Percentiles rank a stretch among this genome's conserved stretches.
Conservation (phyloP, 1,140 invertebrate genomes). For the Achatina immaculata region DNA sequence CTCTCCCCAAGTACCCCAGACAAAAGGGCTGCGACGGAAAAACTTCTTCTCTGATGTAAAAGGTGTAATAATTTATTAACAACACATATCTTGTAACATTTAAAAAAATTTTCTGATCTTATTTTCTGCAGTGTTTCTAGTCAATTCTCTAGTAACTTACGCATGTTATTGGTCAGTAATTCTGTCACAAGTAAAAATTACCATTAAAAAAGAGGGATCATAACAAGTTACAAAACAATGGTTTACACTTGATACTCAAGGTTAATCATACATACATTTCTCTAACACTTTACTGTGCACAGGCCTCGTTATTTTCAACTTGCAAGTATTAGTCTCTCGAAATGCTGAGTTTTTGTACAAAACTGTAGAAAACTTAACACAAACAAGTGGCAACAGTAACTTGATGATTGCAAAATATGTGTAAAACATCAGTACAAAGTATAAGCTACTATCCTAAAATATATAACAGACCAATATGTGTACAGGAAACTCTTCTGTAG, state of each 20-base stretch:
- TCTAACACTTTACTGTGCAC: neutral
- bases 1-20: constrained; percentile 9
- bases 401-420: too few species aligned
- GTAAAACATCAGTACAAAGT: too few species aligned
- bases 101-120: neutral
- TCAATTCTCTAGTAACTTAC: neutral
- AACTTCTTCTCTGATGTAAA: neutral
- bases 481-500: too few species aligned
- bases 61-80: neutral
- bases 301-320: too few species aligned
- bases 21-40: neutral
- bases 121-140: neutral
- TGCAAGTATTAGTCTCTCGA: too few species aligned
- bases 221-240: neutral
- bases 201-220: neutral
- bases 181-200: neutral
- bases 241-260: too few species aligned
- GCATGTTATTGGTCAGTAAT: neutral
- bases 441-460: too few species aligned
- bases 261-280: neutral
- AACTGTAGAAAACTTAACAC: too few species aligned
- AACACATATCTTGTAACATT: neutral
- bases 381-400: too few species aligned
- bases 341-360: too few species aligned
- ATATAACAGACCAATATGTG: too few species aligned